Base-by-base conservation (phyloP, 2,113 vertebrate species). In the Periophthalmodon schlosseri region DNA sequence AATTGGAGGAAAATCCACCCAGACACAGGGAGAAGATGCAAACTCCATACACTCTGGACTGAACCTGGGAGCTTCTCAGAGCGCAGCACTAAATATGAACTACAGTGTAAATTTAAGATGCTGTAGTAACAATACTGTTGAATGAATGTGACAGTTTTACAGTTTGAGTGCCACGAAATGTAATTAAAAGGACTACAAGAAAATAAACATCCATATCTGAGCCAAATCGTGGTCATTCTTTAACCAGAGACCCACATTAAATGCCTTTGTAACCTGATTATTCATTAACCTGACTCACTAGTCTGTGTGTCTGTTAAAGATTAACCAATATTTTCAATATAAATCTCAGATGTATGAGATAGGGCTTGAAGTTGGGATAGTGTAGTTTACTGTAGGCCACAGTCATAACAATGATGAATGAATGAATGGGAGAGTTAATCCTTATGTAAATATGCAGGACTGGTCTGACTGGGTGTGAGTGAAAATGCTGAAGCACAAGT, bases 401-500 rank as follows among this genome's bases (percentile, higher is more conserved):
- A n/a, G 9, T 46, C 9, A 23, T 46, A 65, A 11, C n/a, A 14
- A 67, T 67, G 39, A 46, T 6, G 46, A n/a, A n/a, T n/a, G n/a
- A n/a, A 67, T 44, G 36, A 46, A 39, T 21, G 34, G 8, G 6
- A 64, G n/a, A n/a, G n/a, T 67, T 36, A 11, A 20, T 23, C 11
- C 9, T 21, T 10, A 44, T 21, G 20, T n/a, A 2, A 39, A 13
- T 39, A 67, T 36, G 33, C 20, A 64, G 15, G 18, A 36, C 61
- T n/a, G 61, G 61, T 64, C 18, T 34, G 33, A 64, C 61, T 64
- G 61, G 33, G 34, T 39, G 33, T 65, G 3, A 8, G 18, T 39
- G 63, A 52, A 9, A 50, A 34, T 68, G 76, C 76, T 72, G 65
- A 67, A 54, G 39, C 58, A 74, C 39, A 58, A 4, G 24, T 72